These are phyloP conservation scores for Hymenochirus boettgeri DNA, from an alignment of 2,113 vertebrate genomes.

Conservation along the genomic window DNA sequence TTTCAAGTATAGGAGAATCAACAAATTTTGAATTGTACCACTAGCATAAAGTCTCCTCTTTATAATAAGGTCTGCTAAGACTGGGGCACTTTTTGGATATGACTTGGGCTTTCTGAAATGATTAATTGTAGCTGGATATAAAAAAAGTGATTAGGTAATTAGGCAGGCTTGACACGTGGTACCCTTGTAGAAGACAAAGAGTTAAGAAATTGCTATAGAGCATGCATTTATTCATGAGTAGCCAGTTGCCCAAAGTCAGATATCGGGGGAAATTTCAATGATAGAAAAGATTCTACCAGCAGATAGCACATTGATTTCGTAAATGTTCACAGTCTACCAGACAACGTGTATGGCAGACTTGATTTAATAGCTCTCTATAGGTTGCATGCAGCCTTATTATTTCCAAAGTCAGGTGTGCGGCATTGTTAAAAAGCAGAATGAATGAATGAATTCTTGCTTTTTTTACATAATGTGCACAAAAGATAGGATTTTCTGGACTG, in stretches of 20 bases:
- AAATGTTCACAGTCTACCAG: slow-evolving; percentile 57
- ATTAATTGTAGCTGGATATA: no score
- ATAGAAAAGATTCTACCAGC: slow-evolving; percentile 54
- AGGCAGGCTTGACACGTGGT: no score
- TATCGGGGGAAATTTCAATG: slow-evolving; percentile 57
- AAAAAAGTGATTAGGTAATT: no score
- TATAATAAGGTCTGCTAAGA: no score
- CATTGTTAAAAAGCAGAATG: slow-evolving; percentile 49
- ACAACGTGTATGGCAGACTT: slow-evolving; percentile 59
- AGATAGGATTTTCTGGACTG: slow-evolving; percentile 18
- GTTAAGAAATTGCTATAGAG: slow-evolving; percentile 42
- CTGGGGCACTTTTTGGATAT: no score
- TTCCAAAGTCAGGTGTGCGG: slow-evolving; percentile 55
- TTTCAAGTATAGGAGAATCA: background rate
- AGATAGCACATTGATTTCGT: slow-evolving; percentile 61
- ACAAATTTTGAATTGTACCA: no score
- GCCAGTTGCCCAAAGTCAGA: slow-evolving; percentile 57
- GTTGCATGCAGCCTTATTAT: slow-evolving; percentile 60
- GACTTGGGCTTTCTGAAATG: no score
- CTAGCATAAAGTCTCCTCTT: no score
- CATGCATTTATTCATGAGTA: slow-evolving; percentile 57
- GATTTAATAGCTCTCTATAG: slow-evolving; percentile 60
- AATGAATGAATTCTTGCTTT: slow-evolving; percentile 43
- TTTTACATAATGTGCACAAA: slow-evolving; percentile 22
- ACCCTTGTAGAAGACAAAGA: slow-evolving; percentile 9